Percentiles rank a stretch among this genome's conserved stretches.
Evolutionary conservation across 2,888 invertebrate species (phyloP).

Genomic region (Archaeoteleia sp.): DNA sequence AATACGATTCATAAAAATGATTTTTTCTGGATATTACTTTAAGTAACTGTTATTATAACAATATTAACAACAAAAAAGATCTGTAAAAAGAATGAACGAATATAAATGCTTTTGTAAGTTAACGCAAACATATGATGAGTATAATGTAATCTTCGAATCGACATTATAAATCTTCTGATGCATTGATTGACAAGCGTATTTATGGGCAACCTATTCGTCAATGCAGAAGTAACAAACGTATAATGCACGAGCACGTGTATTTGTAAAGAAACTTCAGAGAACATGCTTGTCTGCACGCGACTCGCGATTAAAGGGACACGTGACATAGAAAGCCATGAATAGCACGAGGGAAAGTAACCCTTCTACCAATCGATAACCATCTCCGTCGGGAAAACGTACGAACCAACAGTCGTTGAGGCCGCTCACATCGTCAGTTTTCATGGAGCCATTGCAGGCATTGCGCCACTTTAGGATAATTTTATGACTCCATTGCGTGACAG

Average conservation of each 20-base stretch:
- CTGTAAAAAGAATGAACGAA: too few relatives aligned
- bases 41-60: too few relatives aligned
- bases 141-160: conserved; percentile 14
- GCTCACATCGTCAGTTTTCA: conserved; percentile 30
- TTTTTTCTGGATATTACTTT: too few relatives aligned
- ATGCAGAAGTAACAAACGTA: conserved; percentile 44
- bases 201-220: conserved; percentile 41
- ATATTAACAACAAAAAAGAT: too few relatives aligned
- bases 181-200: conserved; percentile 36
- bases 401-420: conserved; percentile 5
- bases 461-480: conserved; percentile 52
- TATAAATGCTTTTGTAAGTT: too few relatives aligned
- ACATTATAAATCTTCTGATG: conserved; percentile 24
- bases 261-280: conserved; percentile 44
- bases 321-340: conserved; percentile 68
- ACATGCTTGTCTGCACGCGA: conserved; percentile 54
- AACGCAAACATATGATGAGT: too few relatives aligned
- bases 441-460: conserved; percentile 43
- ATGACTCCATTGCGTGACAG: conserved; percentile 50
- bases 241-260: conserved; percentile 45
- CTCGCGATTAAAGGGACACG: conserved; percentile 66
- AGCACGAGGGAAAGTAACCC: conserved; percentile 61
- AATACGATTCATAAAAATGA: too few relatives aligned
- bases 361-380: conserved; percentile 65
- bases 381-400: conserved; percentile 45